Base-by-base conservation (phyloP, 2,113 vertebrate species). In the Rafetus swinhoei region DNA sequence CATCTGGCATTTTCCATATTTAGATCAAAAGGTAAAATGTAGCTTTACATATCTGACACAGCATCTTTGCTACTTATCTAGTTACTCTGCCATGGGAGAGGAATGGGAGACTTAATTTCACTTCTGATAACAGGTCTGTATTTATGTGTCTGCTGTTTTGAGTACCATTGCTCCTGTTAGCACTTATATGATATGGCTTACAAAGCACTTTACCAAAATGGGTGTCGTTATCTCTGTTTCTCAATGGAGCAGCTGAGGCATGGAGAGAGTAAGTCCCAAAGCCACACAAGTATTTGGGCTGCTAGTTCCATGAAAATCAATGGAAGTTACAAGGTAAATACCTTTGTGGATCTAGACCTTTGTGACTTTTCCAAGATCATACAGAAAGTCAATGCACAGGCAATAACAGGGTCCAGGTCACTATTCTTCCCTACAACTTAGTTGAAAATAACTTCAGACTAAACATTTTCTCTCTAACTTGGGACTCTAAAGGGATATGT, bases 401-500 rank as follows among this genome's bases (percentile, higher is more conserved):
- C 65, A 19, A 15, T 18, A 69, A 69, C 8, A 35, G 59, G 39
- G 11, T 15, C 92, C 81, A 7, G 82, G 59, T 76, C 74, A 25
- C n/a, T 79, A 25, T 86, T 2, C 81, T 2, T 57, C 24, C 53
- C 81, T 69, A 80, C 92, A 90, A 79, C 11, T 60, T 80, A 81
- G 65, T 29, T 86, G 82, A 25, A 82, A 84, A 94, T 69, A 95
- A 77, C 2, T 95, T 27, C 29, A 87, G 77, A 81, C 59, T 27
- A 84, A 95, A 60, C 18, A 69, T 53, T 62, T 82, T 45, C 4
- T 87, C 82, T 94, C 84, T 86, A 24, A 76, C 62, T 53, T 1
- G 15, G 8, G 57, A 91, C 87, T n/a, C 52, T 80, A 53, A 54
- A 87, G 45, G 45, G n/a, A 52, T 53, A 56, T 87, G 27, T 25